These are phyloP conservation scores for Odiellus spinosus DNA, from an alignment of 2,888 invertebrate genomes.

Conservation along the genomic window DNA sequence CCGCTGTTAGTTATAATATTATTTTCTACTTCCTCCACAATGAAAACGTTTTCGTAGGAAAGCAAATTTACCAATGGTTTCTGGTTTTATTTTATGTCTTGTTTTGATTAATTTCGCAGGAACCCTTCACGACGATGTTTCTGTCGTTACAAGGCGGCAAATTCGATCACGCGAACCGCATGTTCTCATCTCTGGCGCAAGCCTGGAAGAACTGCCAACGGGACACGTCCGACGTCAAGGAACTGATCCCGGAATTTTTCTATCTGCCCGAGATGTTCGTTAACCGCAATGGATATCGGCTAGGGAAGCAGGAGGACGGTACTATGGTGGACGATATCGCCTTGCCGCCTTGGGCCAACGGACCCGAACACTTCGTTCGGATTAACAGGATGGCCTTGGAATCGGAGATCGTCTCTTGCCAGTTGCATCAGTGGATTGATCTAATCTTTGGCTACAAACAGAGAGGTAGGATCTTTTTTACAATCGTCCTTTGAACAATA, in stretches of 20 bases:
- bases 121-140: constrained; percentile 99
- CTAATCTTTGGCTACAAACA: constrained; percentile 99
- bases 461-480: constrained; percentile 44
- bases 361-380: constrained; percentile 93
- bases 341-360: constrained; percentile 90
- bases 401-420: constrained; percentile 98
- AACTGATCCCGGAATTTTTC: constrained; percentile 95
- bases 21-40: no score
- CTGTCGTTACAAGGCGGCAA: constrained; percentile 94
- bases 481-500: no score
- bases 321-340: constrained; percentile 58
- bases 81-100: no score
- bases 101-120: no score
- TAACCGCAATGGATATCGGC: constrained; percentile 64
- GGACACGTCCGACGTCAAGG: constrained; percentile 98
- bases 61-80: no score
- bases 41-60: no score
- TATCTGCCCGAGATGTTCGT: constrained; percentile 98
- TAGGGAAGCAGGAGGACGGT: constrained; percentile 77
- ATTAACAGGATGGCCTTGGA: constrained; percentile 97
- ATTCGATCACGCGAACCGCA: constrained; percentile 93
- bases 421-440: constrained; percentile 99
- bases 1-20: no score
- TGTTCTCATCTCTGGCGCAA: constrained; percentile 83
- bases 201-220: constrained; percentile 99